Evolutionary conservation across 1,140 invertebrate genomes (phyloP).

Genomic region (Penaeus chinensis): DNA sequence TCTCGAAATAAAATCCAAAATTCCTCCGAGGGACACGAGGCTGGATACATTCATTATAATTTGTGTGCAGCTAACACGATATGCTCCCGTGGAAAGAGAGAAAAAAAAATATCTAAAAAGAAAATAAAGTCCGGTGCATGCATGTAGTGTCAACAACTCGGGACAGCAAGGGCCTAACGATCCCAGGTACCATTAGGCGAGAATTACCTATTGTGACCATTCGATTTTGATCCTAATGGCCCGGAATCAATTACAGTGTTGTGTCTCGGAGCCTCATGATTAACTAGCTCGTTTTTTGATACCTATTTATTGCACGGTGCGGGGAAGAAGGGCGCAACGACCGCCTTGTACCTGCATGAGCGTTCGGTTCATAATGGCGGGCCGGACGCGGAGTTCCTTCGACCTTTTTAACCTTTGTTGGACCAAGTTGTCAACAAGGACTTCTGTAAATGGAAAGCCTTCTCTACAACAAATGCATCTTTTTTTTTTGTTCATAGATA

Average conservation of each 20-base stretch:
- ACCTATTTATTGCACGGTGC: slow-evolving; percentile 49
- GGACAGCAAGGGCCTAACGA: slow-evolving; percentile 45
- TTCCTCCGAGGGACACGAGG: too few species aligned
- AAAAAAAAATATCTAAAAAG: slow-evolving; percentile 42
- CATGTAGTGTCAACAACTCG: slow-evolving; percentile 48
- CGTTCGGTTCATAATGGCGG: slow-evolving; percentile 49
- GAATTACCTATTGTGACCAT: slow-evolving; percentile 52
- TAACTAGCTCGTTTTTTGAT: slow-evolving; percentile 59
- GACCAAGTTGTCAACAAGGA: slow-evolving; percentile 54
- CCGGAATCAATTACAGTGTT: slow-evolving; percentile 57
- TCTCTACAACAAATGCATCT: background rate
- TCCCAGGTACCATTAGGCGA: slow-evolving; percentile 45
- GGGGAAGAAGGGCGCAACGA: slow-evolving; percentile 42
- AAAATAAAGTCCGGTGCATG: slow-evolving; percentile 49
- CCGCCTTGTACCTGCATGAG: slow-evolving; percentile 36
- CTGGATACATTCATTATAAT: too few species aligned
- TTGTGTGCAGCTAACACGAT: too few species aligned
- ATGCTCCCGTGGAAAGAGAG: too few species aligned
- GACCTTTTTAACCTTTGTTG: slow-evolving; percentile 30
- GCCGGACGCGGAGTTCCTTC: background rate
- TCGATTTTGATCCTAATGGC: slow-evolving; percentile 60
- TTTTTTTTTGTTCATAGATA: too few species aligned
- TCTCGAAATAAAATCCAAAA: too few species aligned
- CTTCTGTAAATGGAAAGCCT: slow-evolving; percentile 35
- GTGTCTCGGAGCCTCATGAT: slow-evolving; percentile 58